Conservation (phyloP, 2,888 invertebrate genomes). For the Eristalinus sepulchralis region DNA sequence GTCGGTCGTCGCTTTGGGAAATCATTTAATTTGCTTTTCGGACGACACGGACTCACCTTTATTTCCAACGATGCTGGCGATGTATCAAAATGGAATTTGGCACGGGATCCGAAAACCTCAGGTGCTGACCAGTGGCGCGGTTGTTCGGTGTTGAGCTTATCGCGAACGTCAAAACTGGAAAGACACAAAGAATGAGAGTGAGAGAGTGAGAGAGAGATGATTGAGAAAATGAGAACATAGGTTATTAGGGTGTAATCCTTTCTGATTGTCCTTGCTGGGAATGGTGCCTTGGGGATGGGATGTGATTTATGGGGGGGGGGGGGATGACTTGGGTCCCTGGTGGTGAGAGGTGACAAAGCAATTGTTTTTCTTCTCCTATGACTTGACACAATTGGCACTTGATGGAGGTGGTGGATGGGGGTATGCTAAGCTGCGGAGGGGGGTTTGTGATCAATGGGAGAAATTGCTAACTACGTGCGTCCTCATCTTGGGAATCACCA, state of each 20-base stretch:
- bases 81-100: constrained; percentile 90
- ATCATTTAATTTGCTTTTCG: constrained; percentile 51
- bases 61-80: constrained; percentile 91
- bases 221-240: not conserved
- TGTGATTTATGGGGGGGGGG: constrained; percentile 10
- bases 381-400: constrained; percentile 16
- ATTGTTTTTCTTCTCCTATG: constrained; percentile 6
- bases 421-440: not conserved
- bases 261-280: not conserved
- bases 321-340: not conserved
- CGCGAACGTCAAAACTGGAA: constrained; percentile 91
- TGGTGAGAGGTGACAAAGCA: constrained; percentile 23
- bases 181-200: not conserved
- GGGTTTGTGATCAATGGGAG: not conserved
- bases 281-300: no score
- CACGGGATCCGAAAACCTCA: constrained; percentile 92
- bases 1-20: not conserved
- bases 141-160: constrained; percentile 87
- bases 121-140: constrained; percentile 93
- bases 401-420: constrained; percentile 15
- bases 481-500: no score
- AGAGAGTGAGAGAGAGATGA: not conserved
- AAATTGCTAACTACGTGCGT: no score
- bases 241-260: not conserved
- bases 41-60: constrained; percentile 80